Base-by-base conservation (phyloP, 2,888 invertebrate species). In the Creontiades dilutus region DNA sequence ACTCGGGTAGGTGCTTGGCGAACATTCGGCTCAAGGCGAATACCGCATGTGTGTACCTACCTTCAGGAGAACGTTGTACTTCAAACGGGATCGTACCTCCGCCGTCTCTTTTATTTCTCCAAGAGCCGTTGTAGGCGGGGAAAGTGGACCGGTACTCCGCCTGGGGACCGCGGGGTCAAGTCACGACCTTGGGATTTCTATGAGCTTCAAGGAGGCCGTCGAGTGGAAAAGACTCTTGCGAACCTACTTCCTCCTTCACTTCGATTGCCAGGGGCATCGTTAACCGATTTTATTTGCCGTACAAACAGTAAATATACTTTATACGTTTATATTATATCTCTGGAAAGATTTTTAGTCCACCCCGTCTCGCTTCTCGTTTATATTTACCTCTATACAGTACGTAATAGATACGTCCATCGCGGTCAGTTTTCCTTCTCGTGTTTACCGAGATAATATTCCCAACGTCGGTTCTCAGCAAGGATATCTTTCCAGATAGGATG, bases 121-220 rank as follows among this genome's bases (percentile, higher is more conserved):
- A 27, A 68, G 68, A 68, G 23, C 23, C 68, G 68, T 68, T 68
- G 82, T 61, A 85, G 85, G 85, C 85, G 85, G 85, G 61, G 84
- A 57, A 85, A 61, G 85, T 85, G 61, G 37, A 27, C 52, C 52
- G 37, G 78, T 78, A 46, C 46, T 78, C 23, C 23, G 78, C 16
- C 78, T 52, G 16, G 19, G 47, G 82, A 12, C 57, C 52, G 28
- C 61, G 61, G 85, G 82, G 82, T 82, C 82, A 82, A 82, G 85
- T 61, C 85, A 28, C 37, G 85, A 61, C 85, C 85, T 85, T 85
- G 85, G 37, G 61, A 85, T 85, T 85, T 85, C 85, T 85, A 85
- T 85, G 1, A 57, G 2, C 82, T 23, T 16, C 37, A 46, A 37
- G 37, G 3, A 37, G n/a, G 1, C 47, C 78, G 13, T 19, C 16